Conservation (phyloP, 2,113 vertebrate genomes). For the Strix aluco region DNA sequence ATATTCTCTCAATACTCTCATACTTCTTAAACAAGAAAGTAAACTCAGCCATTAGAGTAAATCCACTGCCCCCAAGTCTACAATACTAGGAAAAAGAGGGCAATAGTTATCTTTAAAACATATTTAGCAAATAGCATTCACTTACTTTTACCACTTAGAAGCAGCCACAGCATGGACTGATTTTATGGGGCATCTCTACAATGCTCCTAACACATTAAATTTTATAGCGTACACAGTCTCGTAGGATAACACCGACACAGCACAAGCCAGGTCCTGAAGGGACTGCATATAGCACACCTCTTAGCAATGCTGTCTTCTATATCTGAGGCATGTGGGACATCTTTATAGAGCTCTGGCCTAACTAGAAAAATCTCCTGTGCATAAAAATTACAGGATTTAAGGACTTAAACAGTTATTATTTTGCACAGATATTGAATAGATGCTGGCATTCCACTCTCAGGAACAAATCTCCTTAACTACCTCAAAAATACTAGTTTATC, state of each 20-base stretch:
- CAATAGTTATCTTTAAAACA: fast-evolving
- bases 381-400: not conserved
- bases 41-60: not conserved
- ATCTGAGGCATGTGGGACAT: not conserved
- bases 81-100: not conserved
- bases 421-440: not conserved
- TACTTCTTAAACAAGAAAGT: slow-evolving; percentile 35
- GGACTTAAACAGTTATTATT: not conserved
- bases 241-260: not conserved
- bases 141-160: not conserved
- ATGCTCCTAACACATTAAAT: not conserved
- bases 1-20: not conserved
- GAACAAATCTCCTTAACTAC: not conserved
- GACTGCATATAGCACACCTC: fast-evolving
- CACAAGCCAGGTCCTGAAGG: not conserved
- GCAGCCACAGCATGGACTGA: not conserved
- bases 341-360: not conserved
- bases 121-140: not conserved
- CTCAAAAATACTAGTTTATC: not conserved
- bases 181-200: not conserved
- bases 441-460: not conserved
- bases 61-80: not conserved
- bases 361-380: not conserved
- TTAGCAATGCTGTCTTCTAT: not conserved
- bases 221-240: not conserved